A percentile compares a stretch with the other conserved stretches of the same genome.
These are phyloP conservation scores for Littorina saxatilis DNA, from an alignment of 1,140 invertebrate species.

Conservation along the genomic window DNA sequence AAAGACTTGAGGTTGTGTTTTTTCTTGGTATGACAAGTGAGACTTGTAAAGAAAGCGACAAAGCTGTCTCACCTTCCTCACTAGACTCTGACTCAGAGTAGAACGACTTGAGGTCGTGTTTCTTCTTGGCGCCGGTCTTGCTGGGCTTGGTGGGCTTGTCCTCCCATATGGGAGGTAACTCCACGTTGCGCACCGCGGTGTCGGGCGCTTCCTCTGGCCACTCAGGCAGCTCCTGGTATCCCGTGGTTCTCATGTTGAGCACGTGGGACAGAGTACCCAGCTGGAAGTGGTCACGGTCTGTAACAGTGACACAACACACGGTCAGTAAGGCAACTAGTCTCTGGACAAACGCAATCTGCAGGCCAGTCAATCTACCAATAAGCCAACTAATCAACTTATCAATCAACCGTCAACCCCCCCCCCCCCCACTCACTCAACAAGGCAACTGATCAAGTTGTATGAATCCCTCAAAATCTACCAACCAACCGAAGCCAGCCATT, in stretches of 20 bases:
- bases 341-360: not conserved
- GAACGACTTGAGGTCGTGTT: constrained; percentile 78
- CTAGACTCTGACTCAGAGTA: constrained; percentile 76
- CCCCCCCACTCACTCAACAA: too few relatives aligned
- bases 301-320: not conserved
- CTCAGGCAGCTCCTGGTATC: constrained; percentile 91
- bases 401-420: too few relatives aligned
- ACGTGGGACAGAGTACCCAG: constrained; percentile 97
- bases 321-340: not conserved
- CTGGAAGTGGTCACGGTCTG: constrained; percentile 91
- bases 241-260: constrained; percentile 88
- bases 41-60: constrained; percentile 28
- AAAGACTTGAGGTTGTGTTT: constrained; percentile 78
- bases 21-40: constrained; percentile 70
- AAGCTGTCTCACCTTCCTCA: constrained; percentile 65
- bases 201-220: constrained; percentile 89
- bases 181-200: constrained; percentile 86
- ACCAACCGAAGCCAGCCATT: too few relatives aligned
- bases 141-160: constrained; percentile 42
- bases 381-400: too few relatives aligned
- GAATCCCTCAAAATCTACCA: too few relatives aligned
- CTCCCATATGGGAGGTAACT: constrained; percentile 71
- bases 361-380: not conserved
- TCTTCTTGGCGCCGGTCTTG: constrained; percentile 70
- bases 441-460: too few relatives aligned